These are phyloP conservation scores for Pyrrhia umbra DNA, from an alignment of 2,888 invertebrate genomes.

Conservation along the genomic window DNA sequence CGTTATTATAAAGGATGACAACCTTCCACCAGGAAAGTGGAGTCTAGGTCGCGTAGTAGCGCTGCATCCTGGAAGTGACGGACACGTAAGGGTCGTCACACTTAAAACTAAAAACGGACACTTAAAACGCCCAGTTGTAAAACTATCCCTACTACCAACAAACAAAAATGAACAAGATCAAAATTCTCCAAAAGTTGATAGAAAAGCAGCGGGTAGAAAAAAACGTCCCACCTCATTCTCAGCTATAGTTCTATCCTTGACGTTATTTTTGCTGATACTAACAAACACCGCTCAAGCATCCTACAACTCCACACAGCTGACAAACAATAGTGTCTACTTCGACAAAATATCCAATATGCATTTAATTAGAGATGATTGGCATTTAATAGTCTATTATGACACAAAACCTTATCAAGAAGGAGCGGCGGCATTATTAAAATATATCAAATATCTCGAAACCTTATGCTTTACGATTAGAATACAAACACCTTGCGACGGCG, in stretches of 20 bases:
- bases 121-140: conserved; percentile 19
- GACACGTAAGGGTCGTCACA: conserved; percentile 10
- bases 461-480: conserved; percentile 8
- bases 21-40: conserved; percentile 13
- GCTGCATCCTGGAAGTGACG: conserved; percentile 7
- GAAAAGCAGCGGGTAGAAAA: background rate
- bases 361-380: conserved; percentile 14
- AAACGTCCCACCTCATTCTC: background rate
- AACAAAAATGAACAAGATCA: background rate
- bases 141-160: conserved; percentile 9
- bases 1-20: conserved; percentile 15
- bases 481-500: conserved; percentile 18
- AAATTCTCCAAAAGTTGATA: background rate
- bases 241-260: conserved; percentile 8
- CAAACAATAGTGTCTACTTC: conserved; percentile 14
- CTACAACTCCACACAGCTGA: background rate
- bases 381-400: conserved; percentile 21
- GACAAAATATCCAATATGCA: conserved; percentile 16
- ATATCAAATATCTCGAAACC: conserved; percentile 12
- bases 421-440: conserved; percentile 1
- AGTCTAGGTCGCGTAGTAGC: conserved; percentile 3
- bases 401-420: conserved; percentile 17
- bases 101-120: conserved; percentile 17
- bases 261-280: conserved; percentile 8
- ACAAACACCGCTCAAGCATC: conserved; percentile 1